These are phyloP conservation scores for Acronicta leporina DNA, from an alignment of 2,888 invertebrate genomes.

Conservation along the genomic window DNA sequence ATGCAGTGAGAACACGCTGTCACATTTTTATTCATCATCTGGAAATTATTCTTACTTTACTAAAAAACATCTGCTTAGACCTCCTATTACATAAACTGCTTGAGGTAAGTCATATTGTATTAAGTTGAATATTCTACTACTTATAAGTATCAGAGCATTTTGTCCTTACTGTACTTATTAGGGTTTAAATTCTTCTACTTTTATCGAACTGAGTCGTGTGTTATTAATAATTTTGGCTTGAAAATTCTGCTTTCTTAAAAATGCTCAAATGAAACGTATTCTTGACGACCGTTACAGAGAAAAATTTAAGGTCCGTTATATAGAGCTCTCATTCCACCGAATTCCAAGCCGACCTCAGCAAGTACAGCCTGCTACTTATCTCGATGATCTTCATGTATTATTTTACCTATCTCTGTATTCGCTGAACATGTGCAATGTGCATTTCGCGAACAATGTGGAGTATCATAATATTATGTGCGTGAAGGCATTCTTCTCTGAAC, in stretches of 20 bases:
- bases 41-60: constrained; percentile 51
- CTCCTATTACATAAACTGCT: constrained; percentile 26
- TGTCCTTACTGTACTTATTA: too few relatives aligned
- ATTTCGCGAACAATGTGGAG: constrained; percentile 72
- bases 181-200: too few relatives aligned
- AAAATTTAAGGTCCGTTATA: background rate
- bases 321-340: background rate
- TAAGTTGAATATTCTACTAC: too few relatives aligned
- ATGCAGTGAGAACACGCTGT: constrained; percentile 72
- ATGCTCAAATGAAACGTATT: background rate
- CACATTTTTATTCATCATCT: constrained; percentile 64
- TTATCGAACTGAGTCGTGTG: too few relatives aligned
- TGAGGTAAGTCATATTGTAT: constrained; percentile 2
- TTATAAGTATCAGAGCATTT: too few relatives aligned
- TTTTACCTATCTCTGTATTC: constrained; percentile 48
- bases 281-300: background rate
- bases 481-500: constrained; percentile 77
- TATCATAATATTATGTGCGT: constrained; percentile 70
- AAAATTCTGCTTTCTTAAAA: too few relatives aligned
- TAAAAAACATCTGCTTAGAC: constrained; percentile 43
- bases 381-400: constrained; percentile 23
- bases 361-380: background rate
- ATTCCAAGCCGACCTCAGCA: background rate
- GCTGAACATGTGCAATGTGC: constrained; percentile 65
- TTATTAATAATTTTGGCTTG: too few relatives aligned